Evolutionary conservation across 2,888 invertebrate species (phyloP), one percentile per base, ranked within the genome.

Genomic region (Notodonta ziczac): DNA sequence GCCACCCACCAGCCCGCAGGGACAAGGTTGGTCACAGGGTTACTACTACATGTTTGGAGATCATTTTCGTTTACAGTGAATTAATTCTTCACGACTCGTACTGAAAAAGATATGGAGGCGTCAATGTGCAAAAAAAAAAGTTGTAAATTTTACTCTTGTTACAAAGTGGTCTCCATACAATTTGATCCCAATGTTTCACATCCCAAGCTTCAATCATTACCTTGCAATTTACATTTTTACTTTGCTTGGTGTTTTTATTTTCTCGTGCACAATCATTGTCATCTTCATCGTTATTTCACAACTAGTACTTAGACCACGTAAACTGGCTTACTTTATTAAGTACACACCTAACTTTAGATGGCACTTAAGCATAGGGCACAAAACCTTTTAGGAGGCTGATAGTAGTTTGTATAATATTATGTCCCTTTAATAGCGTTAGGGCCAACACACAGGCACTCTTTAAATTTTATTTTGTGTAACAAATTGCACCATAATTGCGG

Each of bases 21-120:
- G 69, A 67, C 91, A 90, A 93, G 93, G 93, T 93, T 85, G 83
- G 93, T 91, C 64, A 62, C 70, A 73, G 74, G 74, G 63, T 66
- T 66, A 67, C 50, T 12, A 44, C 32, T 0, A n/a, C 5, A 35
- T 66, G 70, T 56, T 61, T 63, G 65, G 65, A 65, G 65, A 74
- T 67, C 73, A 67, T 68, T 68, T 71, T 73, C 53, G 12, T 10
- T 35, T 35, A 35, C 35, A 35, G 35, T 5, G 4, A 35, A 42
- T 10, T 40, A 40, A 10, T 10, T 42, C 24, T 1, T 2, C 24
- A 24, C n/a, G n/a, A n/a, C 24, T 24, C 6, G 40, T 40, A 6
- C 6, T 40, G 40, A 39, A 39, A 39, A 24, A 24, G 1, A 24
- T 24, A 24, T 24, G 24, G 24, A 24, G 24, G 24, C 24, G 24